Evolutionary conservation across 2,888 invertebrate species (phyloP).

Genomic region (Ethmia dodecea): DNA sequence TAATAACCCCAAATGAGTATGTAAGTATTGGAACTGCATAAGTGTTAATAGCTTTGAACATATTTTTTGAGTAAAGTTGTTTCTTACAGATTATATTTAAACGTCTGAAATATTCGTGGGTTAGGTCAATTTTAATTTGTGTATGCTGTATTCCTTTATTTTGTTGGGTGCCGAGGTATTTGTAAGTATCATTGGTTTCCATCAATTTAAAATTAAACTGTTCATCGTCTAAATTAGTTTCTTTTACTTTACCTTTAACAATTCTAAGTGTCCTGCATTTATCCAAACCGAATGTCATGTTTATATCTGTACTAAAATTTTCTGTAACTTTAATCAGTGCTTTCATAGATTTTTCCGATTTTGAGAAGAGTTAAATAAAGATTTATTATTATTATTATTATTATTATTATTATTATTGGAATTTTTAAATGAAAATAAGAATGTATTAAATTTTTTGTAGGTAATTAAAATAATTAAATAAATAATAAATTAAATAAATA

Average conservation of each 20-base stretch:
- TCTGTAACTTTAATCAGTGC: too few relatives aligned
- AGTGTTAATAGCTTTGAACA: neutral
- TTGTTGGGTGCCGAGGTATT: neutral
- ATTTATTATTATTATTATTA: too few relatives aligned
- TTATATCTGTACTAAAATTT: too few relatives aligned
- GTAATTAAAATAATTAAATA: too few relatives aligned
- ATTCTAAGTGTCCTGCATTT: neutral
- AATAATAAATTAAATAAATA: too few relatives aligned
- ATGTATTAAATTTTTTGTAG: too few relatives aligned
- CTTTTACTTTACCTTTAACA: too few relatives aligned
- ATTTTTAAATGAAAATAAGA: too few relatives aligned
- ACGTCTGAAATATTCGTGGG: neutral
- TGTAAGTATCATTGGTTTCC: neutral
- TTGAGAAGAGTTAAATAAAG: too few relatives aligned
- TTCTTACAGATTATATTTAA: neutral
- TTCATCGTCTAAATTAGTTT: neutral
- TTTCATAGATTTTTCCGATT: too few relatives aligned
- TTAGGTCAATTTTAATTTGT: neutral
- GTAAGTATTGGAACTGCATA: neutral
- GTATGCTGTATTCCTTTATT: neutral
- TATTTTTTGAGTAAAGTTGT: neutral
- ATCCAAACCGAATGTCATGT: too few relatives aligned
- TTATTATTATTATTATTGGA: too few relatives aligned
- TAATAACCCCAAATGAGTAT: constrained; percentile 11
- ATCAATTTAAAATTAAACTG: neutral